Conservation (phyloP, 2,797 vertebrate genomes). For the Diceros bicornis region DNA sequence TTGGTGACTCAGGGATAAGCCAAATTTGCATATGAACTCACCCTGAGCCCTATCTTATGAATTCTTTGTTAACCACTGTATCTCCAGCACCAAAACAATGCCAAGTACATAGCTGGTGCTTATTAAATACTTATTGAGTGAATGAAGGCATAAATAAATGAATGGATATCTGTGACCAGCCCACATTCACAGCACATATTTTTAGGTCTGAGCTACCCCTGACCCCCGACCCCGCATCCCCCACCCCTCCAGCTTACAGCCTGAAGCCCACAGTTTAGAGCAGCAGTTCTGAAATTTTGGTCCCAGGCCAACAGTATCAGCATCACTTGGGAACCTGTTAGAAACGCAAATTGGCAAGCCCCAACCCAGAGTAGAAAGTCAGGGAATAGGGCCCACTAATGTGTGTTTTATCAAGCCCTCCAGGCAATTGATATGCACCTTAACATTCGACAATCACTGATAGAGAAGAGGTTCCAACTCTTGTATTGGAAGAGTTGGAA, state of each 20-base stretch:
- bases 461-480: not conserved
- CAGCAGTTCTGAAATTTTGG: not conserved
- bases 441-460: not conserved
- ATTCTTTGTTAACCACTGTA: not conserved
- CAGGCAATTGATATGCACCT: not conserved
- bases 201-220: not conserved
- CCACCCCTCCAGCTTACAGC: not conserved
- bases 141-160: not conserved
- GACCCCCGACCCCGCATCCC: too few species aligned
- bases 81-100: not conserved
- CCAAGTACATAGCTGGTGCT: not conserved
- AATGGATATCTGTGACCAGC: not conserved
- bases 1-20: not conserved
- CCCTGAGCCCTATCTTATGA: not conserved
- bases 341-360: not conserved
- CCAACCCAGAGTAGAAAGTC: not conserved
- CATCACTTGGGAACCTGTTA: not conserved
- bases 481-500: not conserved
- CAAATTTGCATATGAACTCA: not conserved
- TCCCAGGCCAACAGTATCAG: not conserved
- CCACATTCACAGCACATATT: not conserved
- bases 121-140: conserved; percentile 4
- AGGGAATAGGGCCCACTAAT: not conserved
- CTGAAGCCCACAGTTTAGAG: not conserved
- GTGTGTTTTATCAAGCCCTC: not conserved